A percentile compares a stretch with the other conserved stretches of the same genome.
Conservation (phyloP, 2,888 invertebrate species). For the Malthinus flaveolus region DNA sequence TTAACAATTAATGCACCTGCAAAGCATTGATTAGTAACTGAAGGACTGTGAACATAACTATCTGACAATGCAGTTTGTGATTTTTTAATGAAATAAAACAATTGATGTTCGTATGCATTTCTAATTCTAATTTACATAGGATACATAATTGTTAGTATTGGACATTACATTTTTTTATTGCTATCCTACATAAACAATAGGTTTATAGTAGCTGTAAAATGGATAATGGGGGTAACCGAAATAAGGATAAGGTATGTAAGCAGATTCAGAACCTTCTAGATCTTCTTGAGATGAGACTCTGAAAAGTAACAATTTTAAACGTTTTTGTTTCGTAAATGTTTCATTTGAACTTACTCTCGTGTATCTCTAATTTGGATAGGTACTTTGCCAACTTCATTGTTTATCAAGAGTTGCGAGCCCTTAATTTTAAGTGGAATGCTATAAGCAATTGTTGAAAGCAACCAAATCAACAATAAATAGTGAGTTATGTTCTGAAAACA, state of each 20-base stretch:
- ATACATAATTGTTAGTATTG: too few relatives aligned
- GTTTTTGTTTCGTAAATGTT: background rate
- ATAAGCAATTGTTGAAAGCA: too few relatives aligned
- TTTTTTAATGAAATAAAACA: background rate
- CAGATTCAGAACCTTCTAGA: conserved; percentile 32
- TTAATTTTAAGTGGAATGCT: too few relatives aligned
- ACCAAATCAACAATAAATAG: background rate
- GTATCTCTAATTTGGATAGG: background rate
- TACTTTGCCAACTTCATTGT: too few relatives aligned
- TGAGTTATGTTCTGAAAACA: background rate
- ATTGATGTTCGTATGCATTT: too few relatives aligned
- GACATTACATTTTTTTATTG: background rate
- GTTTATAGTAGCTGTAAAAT: conserved; percentile 17
- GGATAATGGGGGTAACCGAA: conserved; percentile 28
- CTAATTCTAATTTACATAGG: too few relatives aligned
- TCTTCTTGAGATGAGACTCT: conserved; percentile 11
- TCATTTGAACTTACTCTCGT: background rate
- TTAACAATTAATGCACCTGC: conserved; percentile 42
- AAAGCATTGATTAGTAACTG: conserved; percentile 33
- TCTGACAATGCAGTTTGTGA: background rate
- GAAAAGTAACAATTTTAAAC: background rate
- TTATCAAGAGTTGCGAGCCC: too few relatives aligned
- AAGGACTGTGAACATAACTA: background rate
- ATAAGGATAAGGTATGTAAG: conserved; percentile 30
- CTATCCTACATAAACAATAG: conserved; percentile 29